A percentile compares a stretch with the other conserved stretches of the same genome.
These are phyloP conservation scores for Polyommatus icarus DNA, from an alignment of 2,888 invertebrate genomes.

Conservation along the genomic window DNA sequence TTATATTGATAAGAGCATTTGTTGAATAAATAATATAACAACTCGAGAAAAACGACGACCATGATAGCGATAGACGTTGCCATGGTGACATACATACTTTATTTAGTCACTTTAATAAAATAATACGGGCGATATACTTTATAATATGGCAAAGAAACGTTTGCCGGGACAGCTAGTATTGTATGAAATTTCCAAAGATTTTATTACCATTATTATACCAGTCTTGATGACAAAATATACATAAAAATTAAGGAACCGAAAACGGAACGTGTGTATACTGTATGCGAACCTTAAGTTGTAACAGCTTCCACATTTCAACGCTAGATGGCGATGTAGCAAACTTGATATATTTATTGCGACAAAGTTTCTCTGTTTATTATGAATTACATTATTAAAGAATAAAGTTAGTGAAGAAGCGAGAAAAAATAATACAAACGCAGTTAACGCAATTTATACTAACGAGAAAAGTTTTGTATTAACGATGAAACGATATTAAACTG, in stretches of 20 bases:
- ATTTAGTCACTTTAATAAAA: too few relatives aligned
- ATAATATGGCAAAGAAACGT: too few relatives aligned
- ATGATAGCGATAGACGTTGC: too few relatives aligned
- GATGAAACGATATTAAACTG: constrained; percentile 17
- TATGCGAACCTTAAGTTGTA: background rate
- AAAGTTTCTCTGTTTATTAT: background rate
- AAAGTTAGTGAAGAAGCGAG: constrained; percentile 19
- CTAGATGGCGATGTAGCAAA: background rate
- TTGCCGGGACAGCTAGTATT: too few relatives aligned
- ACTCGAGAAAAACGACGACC: too few relatives aligned
- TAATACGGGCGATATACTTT: too few relatives aligned
- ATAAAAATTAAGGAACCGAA: background rate
- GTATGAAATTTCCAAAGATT: background rate
- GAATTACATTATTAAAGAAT: background rate
- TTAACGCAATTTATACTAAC: constrained; percentile 25
- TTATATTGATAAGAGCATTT: too few relatives aligned
- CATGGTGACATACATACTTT: too few relatives aligned
- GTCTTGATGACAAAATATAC: background rate
- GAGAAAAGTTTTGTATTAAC: constrained; percentile 25
- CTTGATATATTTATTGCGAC: background rate
- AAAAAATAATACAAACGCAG: constrained; percentile 20
- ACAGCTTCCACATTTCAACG: background rate
- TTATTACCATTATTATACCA: background rate
- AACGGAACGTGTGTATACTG: background rate
- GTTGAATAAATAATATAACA: too few relatives aligned